Evolutionary conservation across 2,113 vertebrate species (phyloP), one percentile per base, ranked within the genome.

Genomic region (Pelobates fuscus): DNA sequence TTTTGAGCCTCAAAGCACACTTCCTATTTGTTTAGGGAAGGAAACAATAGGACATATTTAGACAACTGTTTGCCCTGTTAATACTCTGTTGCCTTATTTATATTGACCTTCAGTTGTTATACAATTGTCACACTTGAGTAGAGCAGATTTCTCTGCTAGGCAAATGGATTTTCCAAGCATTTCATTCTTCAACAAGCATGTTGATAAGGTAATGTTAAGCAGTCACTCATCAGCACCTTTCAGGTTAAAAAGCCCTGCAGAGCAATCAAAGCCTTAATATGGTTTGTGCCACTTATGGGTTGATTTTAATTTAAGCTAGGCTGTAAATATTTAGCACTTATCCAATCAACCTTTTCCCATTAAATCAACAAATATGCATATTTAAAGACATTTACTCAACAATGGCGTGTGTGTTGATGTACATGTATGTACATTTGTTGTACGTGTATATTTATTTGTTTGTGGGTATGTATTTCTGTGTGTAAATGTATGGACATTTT

Each of bases 321-420:
- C 12, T 21, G 37, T 59, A 67, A 67, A 67, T 29, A 60, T 41
- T 67, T 27, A 66, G 71, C 10, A 61, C 59, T 76, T 76, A 68
- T 20, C 37, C 37, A 18, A 41, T 61, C 64, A 76, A 60, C 32
- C 64, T 25, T 66, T 66, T 49, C 64, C 46, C 27, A 49, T 74
- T 74, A 67, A 30, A 29, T 57, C 55, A 67, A 59, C 37, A 46
- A 29, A 67, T 67, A 46, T 61, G 49, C 46, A 29, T 75, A 24
- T 24, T 49, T 49, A 18, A 23, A 44, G 54, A 67, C 59, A 52
- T 67, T 75, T 67, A 18, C 46, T 8, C n/a, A 49, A 46, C 67
- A 67, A 75, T 67, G 52, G 65, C 67, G 32, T n/a, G 32, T 30
- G 25, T 62, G 67, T n/a, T n/a, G n/a, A n/a, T n/a, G n/a, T n/a